A percentile compares a stretch with the other conserved stretches of the same genome.
These are phyloP conservation scores for Ictalurus punctatus DNA, from an alignment of 2,113 vertebrate species.

Conservation along the genomic window DNA sequence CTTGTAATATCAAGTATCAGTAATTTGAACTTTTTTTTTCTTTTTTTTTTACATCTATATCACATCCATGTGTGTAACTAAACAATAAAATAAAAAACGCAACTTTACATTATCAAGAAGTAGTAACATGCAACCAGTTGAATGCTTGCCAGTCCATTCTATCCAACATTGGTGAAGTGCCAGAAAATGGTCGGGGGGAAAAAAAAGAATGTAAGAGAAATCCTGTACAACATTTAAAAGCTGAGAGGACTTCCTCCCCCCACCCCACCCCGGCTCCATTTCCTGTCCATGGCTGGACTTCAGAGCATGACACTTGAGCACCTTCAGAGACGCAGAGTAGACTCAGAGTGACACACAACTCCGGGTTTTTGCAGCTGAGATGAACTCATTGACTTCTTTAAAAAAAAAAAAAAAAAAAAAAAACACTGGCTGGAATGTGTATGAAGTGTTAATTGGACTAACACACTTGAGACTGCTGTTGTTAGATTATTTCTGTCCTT, in stretches of 20 bases:
- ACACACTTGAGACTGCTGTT: background rate
- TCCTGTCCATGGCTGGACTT: conserved; percentile 36
- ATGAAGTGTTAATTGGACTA: conserved; percentile 14
- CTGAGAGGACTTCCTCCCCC: conserved; percentile 11
- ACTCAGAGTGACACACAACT: background rate
- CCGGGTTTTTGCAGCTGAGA: conserved; percentile 15
- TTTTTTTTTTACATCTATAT: background rate
- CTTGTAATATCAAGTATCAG: background rate
- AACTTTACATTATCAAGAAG: background rate
- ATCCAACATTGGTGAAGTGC: background rate
- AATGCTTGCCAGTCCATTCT: background rate
- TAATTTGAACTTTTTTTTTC: background rate
- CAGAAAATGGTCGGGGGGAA: background rate
- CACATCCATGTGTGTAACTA: background rate
- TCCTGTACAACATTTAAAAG: conserved; percentile 43
- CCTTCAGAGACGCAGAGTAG: conserved; percentile 11
- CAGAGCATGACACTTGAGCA: conserved; percentile 17
- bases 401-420: background rate
- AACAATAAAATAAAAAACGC: background rate
- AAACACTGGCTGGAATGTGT: background rate
- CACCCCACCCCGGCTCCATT: background rate
- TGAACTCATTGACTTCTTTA: conserved; percentile 27
- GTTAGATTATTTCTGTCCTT: conserved; percentile 20
- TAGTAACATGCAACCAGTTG: conserved; percentile 10
- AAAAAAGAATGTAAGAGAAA: conserved; percentile 17